These are phyloP conservation scores for Pachyrhynchus sulphureomaculatus DNA, from an alignment of 1,140 invertebrate genomes.

Conservation along the genomic window DNA sequence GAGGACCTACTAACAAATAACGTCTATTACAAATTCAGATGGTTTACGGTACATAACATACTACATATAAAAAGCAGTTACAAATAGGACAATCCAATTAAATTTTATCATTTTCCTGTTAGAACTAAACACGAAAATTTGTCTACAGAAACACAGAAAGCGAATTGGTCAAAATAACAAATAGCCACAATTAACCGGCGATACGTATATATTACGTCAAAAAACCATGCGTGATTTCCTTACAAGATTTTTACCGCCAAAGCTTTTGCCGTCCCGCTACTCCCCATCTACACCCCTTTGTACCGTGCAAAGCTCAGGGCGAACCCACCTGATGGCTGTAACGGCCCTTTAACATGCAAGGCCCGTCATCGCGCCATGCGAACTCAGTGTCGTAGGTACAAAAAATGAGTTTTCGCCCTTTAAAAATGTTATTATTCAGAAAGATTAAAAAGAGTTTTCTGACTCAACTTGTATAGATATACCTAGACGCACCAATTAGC, in stretches of 20 bases:
- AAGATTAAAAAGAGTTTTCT: too few relatives aligned
- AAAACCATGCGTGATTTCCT: slow-evolving; percentile 32
- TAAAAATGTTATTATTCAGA: too few relatives aligned
- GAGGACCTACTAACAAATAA: too few relatives aligned
- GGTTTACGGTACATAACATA: too few relatives aligned
- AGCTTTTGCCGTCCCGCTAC: slow-evolving; percentile 25
- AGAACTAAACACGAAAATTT: too few relatives aligned
- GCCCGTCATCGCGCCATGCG: slow-evolving; percentile 35
- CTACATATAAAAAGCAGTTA: too few relatives aligned
- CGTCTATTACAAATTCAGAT: too few relatives aligned
- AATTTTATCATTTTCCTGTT: too few relatives aligned
- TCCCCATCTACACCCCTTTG: slow-evolving; percentile 24
- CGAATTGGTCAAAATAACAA: slow-evolving; percentile 11
- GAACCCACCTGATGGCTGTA: slow-evolving; percentile 44
- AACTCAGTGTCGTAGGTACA: slow-evolving; percentile 23
- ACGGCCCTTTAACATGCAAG: slow-evolving; percentile 45
- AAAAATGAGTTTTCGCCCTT: not conserved
- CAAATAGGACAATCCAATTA: too few relatives aligned
- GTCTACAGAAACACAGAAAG: too few relatives aligned
- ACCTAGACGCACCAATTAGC: too few relatives aligned
- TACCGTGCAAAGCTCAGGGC: slow-evolving; percentile 42
- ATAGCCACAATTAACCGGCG: slow-evolving; percentile 21
- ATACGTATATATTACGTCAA: slow-evolving; percentile 27
- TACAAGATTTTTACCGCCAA: slow-evolving; percentile 41
- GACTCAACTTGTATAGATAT: too few relatives aligned